A percentile compares a stretch with the other conserved stretches of the same genome.
Conservation (phyloP, 2,797 vertebrate genomes). For the Hapalemur alaotrensis region DNA sequence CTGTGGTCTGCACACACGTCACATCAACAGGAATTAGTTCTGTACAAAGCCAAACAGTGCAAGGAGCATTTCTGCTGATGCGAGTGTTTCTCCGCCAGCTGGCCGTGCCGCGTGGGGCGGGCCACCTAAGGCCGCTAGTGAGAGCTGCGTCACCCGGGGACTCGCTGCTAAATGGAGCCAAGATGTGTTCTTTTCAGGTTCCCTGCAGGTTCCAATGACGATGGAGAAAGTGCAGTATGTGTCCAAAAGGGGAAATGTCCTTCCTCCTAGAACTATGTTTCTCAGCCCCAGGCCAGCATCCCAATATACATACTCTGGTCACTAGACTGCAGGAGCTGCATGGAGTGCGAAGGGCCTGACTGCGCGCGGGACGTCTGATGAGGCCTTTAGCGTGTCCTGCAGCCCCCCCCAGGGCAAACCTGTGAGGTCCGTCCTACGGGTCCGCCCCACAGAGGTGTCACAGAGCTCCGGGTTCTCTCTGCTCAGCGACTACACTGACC, state of each 20-base stretch:
- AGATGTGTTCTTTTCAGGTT: not conserved
- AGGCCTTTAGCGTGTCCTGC: not conserved
- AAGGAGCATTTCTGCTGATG: not conserved
- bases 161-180: not conserved
- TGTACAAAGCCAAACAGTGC: not conserved
- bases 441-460: rapidly evolving
- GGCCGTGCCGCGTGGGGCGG: rapidly evolving
- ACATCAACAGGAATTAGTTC: not conserved
- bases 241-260: not conserved
- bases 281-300: not conserved
- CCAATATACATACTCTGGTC: not conserved
- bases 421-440: rapidly evolving
- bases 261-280: not conserved
- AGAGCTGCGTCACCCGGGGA: not conserved
- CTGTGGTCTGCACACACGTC: not conserved
- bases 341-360: rapidly evolving
- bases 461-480: not conserved
- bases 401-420: not conserved
- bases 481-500: not conserved
- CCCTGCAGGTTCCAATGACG: not conserved
- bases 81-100: rapidly evolving
- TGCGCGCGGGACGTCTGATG: rapidly evolving
- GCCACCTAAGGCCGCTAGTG: rapidly evolving
- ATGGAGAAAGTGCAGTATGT: rapidly evolving
- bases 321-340: rapidly evolving